Base-by-base conservation (phyloP, 2,888 invertebrate species). In the Epistrophe grossulariae region DNA sequence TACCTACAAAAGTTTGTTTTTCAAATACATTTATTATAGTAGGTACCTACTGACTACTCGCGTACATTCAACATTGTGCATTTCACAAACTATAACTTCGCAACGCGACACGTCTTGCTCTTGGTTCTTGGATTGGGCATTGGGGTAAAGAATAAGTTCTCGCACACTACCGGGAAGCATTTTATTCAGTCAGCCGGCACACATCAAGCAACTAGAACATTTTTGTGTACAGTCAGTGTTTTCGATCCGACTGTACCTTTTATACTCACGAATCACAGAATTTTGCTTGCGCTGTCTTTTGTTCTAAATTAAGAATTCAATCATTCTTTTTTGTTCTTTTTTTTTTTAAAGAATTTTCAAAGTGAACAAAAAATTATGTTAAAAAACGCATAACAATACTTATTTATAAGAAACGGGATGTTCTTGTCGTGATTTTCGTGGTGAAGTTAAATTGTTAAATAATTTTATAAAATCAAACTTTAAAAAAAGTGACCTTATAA, bases 281-380 rank as follows among this genome's bases (percentile, higher is more conserved):
- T 40, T 24, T 24, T 60, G 43, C 43, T 40, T n/a, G 17, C 43
- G 13, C 55, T 70, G 59, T 31, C 9, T 52, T 35, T 62, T 48
- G 66, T 76, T 84, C 80, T 80, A 84, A 77, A 71, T 84, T 45
- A 79, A 76, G 70, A 71, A 84, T 71, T 11, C 17, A 73, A 60
- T 70, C 35, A 43, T 24, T 59, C 38, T 43, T 35, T 13, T 17
- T 17, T 24, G 1, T 24, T 24, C 3, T 24, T 11, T 59, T 45
- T 52, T 35, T 11, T 17, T 17, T 11, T 5, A 35, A 24, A 35
- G 35, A 72, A 55, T 62, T 40, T 62, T 62, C 24, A 62, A 43
- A 62, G 40, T 62, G 62, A 43, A 62, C 10, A 24, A 17, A 5
- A 50, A 50, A 62, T 9, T 11, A 35, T 6, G 11, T 19, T 38